Base-by-base conservation (phyloP, 1,140 invertebrate species). In the Hormaphis cornu region DNA sequence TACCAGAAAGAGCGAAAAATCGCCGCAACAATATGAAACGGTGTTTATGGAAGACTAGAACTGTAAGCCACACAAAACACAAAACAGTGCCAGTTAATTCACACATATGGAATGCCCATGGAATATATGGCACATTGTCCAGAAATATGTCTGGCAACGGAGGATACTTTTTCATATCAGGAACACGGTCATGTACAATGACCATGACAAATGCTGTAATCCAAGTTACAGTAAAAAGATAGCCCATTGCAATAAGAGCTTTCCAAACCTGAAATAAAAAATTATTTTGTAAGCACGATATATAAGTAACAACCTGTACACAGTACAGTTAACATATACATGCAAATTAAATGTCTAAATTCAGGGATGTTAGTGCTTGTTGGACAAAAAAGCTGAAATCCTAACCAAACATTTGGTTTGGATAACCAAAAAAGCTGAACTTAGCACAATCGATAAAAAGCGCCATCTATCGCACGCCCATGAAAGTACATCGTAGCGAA, bases 111-210 rank as follows among this genome's bases (percentile, higher is more conserved):
- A 99, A 99, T 1, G 97, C 97, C 95, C 95, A 98, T 1, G 96
- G 93, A 75, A 99, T 98, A 75, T 95, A 90, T 1, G 97, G 97
- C 48, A 99, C 90, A 82, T 98, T 98, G 77, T 99, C 96, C 48
- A 98, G 82, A 77, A 96, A 95, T 72, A 99, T 89, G 80, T 99
- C 97, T 18, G 97, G 97, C 72, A 99, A 82, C 24, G 97, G 97
- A n/a, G 96, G 96, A 83, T 98, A 98, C 73, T 93, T 95, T 76
- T 97, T 92, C 93, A 97, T 97, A 77, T 98, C 94, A 48, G 95
- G 96, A 18, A 98, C 95, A 73, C 97, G 85, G 78, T 99, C 95
- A 78, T 99, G 96, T 12, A 98, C 96, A 72, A 98, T 91, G 0
- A 98, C 95, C 94, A 99, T 98, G 1, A 97, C 92, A 79, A 98